Evolutionary conservation across 2,113 vertebrate species (phyloP).

Genomic region (Tretioscincus oriximinensis): DNA sequence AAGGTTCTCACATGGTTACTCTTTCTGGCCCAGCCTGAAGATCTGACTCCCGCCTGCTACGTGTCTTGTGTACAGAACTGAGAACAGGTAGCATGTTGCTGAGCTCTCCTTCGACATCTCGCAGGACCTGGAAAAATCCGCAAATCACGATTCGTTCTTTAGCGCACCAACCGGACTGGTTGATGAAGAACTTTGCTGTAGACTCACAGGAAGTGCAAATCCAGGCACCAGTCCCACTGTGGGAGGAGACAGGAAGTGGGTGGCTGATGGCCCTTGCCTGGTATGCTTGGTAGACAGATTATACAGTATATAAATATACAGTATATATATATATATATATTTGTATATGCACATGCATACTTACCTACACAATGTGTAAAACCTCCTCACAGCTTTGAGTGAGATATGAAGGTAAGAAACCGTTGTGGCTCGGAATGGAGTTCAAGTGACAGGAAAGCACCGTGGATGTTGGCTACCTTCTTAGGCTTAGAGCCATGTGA

Average conservation of each 20-base stretch:
- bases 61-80: conserved; percentile 20
- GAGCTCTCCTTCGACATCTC: conserved; percentile 28
- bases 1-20: conserved; percentile 30
- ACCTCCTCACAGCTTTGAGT: neutral
- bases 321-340: neutral
- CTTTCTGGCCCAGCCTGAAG: conserved; percentile 10
- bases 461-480: neutral
- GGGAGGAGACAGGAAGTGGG: neutral
- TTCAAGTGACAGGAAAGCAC: neutral
- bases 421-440: neutral
- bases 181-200: conserved; percentile 26
- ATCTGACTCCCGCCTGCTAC: neutral
- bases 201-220: conserved; percentile 16
- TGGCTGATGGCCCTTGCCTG: conserved; percentile 6
- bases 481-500: accelerated
- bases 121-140: conserved; percentile 40
- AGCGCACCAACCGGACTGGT: neutral
- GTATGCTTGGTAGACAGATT: accelerated
- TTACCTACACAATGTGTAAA: neutral
- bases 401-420: conserved; percentile 16
- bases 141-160: conserved; percentile 4
- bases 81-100: neutral
- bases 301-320: neutral
- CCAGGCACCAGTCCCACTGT: neutral
- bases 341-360: neutral